Conservation (phyloP, 2,888 invertebrate genomes). For the Silvanus unidentatus region DNA sequence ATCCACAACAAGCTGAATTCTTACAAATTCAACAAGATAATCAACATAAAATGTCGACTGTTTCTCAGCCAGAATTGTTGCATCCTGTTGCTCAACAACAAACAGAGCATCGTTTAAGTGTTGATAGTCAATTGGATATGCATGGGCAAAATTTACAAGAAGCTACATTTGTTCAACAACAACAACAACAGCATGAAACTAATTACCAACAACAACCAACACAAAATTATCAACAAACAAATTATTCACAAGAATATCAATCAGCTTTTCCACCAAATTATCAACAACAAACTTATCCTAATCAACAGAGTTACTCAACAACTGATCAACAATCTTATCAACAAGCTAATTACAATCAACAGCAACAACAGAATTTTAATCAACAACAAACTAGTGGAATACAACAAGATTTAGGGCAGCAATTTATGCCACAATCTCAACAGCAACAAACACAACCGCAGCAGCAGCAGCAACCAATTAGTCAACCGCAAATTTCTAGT, state of each 20-base stretch:
- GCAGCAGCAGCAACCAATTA: slow-evolving; percentile 21
- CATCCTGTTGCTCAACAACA: slow-evolving; percentile 21
- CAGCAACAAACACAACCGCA: slow-evolving; percentile 13
- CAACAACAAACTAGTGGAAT: slow-evolving; percentile 21
- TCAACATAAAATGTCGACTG: slow-evolving; percentile 39
- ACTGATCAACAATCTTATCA: slow-evolving; percentile 19
- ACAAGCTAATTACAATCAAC: slow-evolving; percentile 16
- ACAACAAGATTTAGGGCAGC: slow-evolving; percentile 10
- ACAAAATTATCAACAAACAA: slow-evolving; percentile 14
- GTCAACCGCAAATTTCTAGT: slow-evolving; percentile 5
- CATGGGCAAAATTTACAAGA: slow-evolving; percentile 20
- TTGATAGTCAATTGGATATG: slow-evolving; percentile 41
- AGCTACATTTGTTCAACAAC: slow-evolving; percentile 20
- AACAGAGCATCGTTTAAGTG: slow-evolving; percentile 35
- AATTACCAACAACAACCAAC: slow-evolving; percentile 17
- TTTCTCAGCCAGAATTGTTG: slow-evolving; percentile 41
- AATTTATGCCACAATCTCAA: slow-evolving; percentile 16
- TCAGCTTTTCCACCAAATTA: slow-evolving; percentile 11
- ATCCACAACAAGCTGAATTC: slow-evolving; percentile 41
- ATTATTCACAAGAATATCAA: slow-evolving; percentile 11
- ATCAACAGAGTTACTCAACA: slow-evolving; percentile 18
- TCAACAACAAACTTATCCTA: slow-evolving; percentile 19
- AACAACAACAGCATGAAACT: slow-evolving; percentile 18
- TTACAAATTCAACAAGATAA: slow-evolving; percentile 29
- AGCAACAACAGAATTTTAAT: slow-evolving; percentile 15